Percentiles rank a stretch among this genome's conserved stretches.
Conservation (phyloP, 2,888 invertebrate species). For the Axea sp. region DNA sequence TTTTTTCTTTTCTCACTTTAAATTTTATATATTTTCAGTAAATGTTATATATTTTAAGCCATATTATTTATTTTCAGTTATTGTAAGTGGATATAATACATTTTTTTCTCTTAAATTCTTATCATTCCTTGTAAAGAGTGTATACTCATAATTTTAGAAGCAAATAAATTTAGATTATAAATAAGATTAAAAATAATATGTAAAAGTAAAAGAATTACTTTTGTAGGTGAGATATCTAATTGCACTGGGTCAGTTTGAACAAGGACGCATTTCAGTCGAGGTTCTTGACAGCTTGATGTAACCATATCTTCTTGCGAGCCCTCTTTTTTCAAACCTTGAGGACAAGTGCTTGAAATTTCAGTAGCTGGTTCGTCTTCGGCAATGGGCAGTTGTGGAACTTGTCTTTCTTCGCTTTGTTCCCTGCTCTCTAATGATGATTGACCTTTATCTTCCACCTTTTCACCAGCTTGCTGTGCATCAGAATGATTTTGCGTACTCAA, state of each 20-base stretch:
- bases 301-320: slow-evolving; percentile 81
- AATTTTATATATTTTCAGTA: too few species aligned
- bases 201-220: too few species aligned
- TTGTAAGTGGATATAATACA: too few species aligned
- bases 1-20: too few species aligned
- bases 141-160: too few species aligned
- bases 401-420: slow-evolving; percentile 71
- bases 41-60: too few species aligned
- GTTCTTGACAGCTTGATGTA: slow-evolving; percentile 81
- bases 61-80: too few species aligned
- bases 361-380: slow-evolving; percentile 75
- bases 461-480: slow-evolving; percentile 66
- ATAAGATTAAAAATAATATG: too few species aligned
- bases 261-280: slow-evolving; percentile 73
- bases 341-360: slow-evolving; percentile 70
- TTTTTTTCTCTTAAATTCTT: too few species aligned
- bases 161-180: too few species aligned
- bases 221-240: slow-evolving; percentile 62
- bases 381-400: slow-evolving; percentile 73
- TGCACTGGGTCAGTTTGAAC: slow-evolving; percentile 75
- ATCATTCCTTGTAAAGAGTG: too few species aligned
- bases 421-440: slow-evolving; percentile 62
- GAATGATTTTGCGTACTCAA: slow-evolving; percentile 71
- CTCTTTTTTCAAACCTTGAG: slow-evolving; percentile 76
- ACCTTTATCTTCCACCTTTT: slow-evolving; percentile 61